Evolutionary conservation across 2,888 invertebrate genomes (phyloP).

Genomic region (Amphipyra tragopoginis): DNA sequence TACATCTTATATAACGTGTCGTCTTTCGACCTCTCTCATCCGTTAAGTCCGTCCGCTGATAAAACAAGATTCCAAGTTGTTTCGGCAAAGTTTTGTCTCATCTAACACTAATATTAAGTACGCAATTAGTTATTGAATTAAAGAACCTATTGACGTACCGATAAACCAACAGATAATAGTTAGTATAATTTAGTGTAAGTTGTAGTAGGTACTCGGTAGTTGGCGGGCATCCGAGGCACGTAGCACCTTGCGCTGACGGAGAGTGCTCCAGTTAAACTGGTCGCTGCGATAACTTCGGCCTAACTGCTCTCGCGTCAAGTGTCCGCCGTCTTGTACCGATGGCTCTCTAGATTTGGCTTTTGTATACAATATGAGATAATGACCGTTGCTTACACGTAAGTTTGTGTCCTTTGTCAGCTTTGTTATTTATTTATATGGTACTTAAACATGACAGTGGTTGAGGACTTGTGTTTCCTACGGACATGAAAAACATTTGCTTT

Average conservation of each 20-base stretch:
- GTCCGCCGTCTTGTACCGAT: conserved; percentile 72
- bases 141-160: too few relatives aligned
- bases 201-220: conserved; percentile 60
- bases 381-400: conserved; percentile 26
- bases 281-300: conserved; percentile 74
- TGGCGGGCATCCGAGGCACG: conserved; percentile 83
- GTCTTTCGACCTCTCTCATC: too few relatives aligned
- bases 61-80: too few relatives aligned
- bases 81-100: too few relatives aligned
- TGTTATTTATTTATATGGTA: conserved; percentile 5
- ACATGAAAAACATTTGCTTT: not conserved
- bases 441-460: conserved; percentile 8
- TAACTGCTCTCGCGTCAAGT: conserved; percentile 79
- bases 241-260: conserved; percentile 70
- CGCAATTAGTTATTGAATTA: too few relatives aligned
- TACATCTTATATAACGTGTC: too few relatives aligned
- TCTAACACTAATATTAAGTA: too few relatives aligned
- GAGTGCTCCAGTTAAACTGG: conserved; percentile 73
- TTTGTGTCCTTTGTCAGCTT: conserved; percentile 29
- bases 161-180: too few relatives aligned
- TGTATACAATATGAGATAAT: conserved; percentile 62
- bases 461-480: not conserved
- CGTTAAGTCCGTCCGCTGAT: too few relatives aligned
- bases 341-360: conserved; percentile 75
- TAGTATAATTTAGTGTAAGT: conserved; percentile 50